phyloP scores from a whole-genome alignment of 2,888 invertebrate genomes.

The Nudaria mundana region DNA sequence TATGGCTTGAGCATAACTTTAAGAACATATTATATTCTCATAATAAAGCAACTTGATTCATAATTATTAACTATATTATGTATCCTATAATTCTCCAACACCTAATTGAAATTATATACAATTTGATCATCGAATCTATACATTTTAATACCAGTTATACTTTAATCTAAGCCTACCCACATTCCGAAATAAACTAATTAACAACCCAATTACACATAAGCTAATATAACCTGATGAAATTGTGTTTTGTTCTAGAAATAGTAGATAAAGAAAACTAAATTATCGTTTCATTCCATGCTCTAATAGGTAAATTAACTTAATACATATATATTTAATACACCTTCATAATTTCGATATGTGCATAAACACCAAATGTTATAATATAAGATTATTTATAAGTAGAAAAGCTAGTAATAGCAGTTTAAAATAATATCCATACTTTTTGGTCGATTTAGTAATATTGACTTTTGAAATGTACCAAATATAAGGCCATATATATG shows the following conservation, averaged over 20 bases:
- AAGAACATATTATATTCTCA: too few species aligned
- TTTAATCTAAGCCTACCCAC: slow-evolving; percentile 62
- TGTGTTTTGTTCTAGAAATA: slow-evolving; percentile 50
- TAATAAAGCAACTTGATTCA: slow-evolving; percentile 10
- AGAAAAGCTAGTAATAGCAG: slow-evolving; percentile 60
- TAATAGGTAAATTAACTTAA: slow-evolving; percentile 67
- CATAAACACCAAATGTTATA: slow-evolving; percentile 41
- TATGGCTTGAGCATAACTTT: too few species aligned
- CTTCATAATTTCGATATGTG: slow-evolving; percentile 30
- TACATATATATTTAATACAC: slow-evolving; percentile 59
- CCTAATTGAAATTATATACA: slow-evolving; percentile 3
- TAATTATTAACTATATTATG: too few species aligned
- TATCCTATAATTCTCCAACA: slow-evolving; percentile 17
- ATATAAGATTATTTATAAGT: too few species aligned
- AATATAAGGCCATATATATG: slow-evolving; percentile 63
- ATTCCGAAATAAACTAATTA: slow-evolving; percentile 58
- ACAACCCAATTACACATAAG: slow-evolving; percentile 67
- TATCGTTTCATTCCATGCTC: slow-evolving; percentile 51
- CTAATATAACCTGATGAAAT: slow-evolving; percentile 50
- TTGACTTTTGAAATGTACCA: slow-evolving; percentile 48
- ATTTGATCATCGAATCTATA: slow-evolving; percentile 13
- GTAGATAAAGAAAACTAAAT: slow-evolving; percentile 60
- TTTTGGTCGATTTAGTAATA: slow-evolving; percentile 66
- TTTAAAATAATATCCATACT: slow-evolving; percentile 50
- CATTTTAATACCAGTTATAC: slow-evolving; percentile 23